Evolutionary conservation across 1,140 invertebrate species (phyloP), one percentile per base, ranked within the genome.

Genomic region (Halesus radiatus): DNA sequence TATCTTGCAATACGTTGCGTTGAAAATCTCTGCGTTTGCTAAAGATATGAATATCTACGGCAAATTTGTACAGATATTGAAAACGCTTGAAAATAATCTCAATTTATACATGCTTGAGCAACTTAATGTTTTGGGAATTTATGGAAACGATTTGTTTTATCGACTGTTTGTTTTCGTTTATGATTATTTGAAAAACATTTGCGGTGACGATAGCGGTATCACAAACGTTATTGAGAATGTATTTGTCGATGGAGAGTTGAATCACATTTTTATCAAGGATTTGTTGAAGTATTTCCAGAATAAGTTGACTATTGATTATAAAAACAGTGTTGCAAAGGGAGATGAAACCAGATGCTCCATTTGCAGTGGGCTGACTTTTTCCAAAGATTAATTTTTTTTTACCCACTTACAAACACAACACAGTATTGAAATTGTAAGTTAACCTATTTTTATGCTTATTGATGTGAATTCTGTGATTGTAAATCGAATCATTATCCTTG

Each of bases 331-430:
- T 32, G n/a, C 15, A 45, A 15, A 23, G 7, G 10, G 3, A 18
- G 54, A 76, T 8, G 75, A 77, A 78, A 53, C 10, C 16, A 68
- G 64, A 32, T 78, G 76, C 23, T 18, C 20, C 16, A 45, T 70
- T 68, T 78, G 76, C 18, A 70, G 58, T 32, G 76, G 76, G 3
- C 20, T 78, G 8, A 76, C 74, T 6, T 76, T 76, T 62, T 76
- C 50, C n/a, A 56, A 53, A 54, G 70, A 74, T 72, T 72, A 52
- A 66, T 66, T 60, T 20, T 18, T 56, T 1, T 56, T 62, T 29
- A 26, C 60, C 13, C 1, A 0, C 16, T 23, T 20, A 22, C 60
- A 62, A 26, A 23, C 23, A 16, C 15, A 26, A 23, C 15, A 62
- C 18, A 16, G 20, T 26, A 62, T 62, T 23, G 18, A 62, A 22